Evolutionary conservation across 92 coral and sea anemone species (phyloP).

Genomic region (Actinostola sp.): DNA sequence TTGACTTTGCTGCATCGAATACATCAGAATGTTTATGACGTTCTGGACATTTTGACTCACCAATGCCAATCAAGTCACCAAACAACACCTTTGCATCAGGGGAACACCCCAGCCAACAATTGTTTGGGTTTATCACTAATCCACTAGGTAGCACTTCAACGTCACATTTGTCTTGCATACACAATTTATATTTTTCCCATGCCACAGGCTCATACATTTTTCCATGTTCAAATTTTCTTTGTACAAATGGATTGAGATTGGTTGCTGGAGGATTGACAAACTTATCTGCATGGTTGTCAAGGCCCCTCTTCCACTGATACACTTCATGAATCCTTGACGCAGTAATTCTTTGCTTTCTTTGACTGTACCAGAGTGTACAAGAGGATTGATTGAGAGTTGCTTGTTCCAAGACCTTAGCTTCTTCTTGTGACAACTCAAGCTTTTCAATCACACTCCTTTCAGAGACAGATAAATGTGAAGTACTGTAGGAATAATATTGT

Average conservation of each 20-base stretch:
- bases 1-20: slow-evolving; percentile 55
- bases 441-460: slow-evolving; percentile 24
- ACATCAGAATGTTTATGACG: slow-evolving; percentile 55
- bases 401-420: slow-evolving; percentile 45
- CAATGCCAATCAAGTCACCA: slow-evolving; percentile 51
- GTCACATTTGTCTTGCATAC: slow-evolving; percentile 48
- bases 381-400: slow-evolving; percentile 54
- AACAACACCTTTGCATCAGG: slow-evolving; percentile 57
- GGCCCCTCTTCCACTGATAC: slow-evolving; percentile 57
- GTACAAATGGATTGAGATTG: slow-evolving; percentile 30
- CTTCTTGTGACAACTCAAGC: slow-evolving; percentile 43
- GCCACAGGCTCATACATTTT: slow-evolving; percentile 66
- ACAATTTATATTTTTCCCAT: slow-evolving; percentile 53
- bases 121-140: slow-evolving; percentile 44
- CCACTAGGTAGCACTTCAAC: slow-evolving; percentile 62
- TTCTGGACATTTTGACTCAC: slow-evolving; percentile 71
- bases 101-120: slow-evolving; percentile 57
- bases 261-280: slow-evolving; percentile 42
- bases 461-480: slow-evolving; percentile 28
- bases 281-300: slow-evolving; percentile 61
- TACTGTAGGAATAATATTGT: slow-evolving; percentile 33
- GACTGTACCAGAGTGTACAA: slow-evolving; percentile 37
- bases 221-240: slow-evolving; percentile 60
- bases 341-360: slow-evolving; percentile 55
- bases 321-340: slow-evolving; percentile 58